Base-by-base conservation (phyloP, 2,888 invertebrate genomes). In the Heliconius ismenius region DNA sequence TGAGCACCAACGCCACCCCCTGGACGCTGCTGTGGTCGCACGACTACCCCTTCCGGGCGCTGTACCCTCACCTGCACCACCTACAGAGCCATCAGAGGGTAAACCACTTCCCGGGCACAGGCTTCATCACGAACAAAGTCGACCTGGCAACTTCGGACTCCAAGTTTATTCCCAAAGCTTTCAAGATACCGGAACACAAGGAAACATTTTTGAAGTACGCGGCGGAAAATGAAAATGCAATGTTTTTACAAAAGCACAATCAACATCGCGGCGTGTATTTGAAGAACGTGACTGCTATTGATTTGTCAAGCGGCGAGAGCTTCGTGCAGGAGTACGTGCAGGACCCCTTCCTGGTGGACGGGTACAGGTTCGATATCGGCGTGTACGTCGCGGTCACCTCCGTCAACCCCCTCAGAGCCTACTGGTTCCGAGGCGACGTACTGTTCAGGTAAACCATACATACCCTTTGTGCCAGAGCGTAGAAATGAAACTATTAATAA, bases 281-380 rank as follows among this genome's bases (percentile, higher is more conserved):
- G 76, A 95, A 95, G 83, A 95, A 95, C 80, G 92, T 97, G 64
- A 91, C 95, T 7, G 96, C 97, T 75, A 95, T 98, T 69, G 96
- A 98, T 89, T 90, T 98, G 76, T 91, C 95, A 24, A 92, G 94
- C 65, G 95, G 95, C 54, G 97, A 96, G 75, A 97, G 96, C 74
- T 99, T 99, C 89, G 95, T 99, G 4, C 99, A 99, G 87, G 97
- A 98, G 89, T 99, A 97, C 89, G 95, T 99, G 32, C 96, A 97
- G 82, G 97, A 96, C 80, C 99, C 99, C 7, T 96, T 97, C 83
- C 93, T 99, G 26, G 97, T 99, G 4, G 98, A 98, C 88, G 98
- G 98, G 1, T 96, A 98, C 89, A 99, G 98, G 93, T 99, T 99
- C 91, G 99, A 99, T 91, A 97, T 99, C 88, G 99, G 99, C 13